Conservation (phyloP, 2,888 invertebrate genomes). For the Zygaena filipendulae region DNA sequence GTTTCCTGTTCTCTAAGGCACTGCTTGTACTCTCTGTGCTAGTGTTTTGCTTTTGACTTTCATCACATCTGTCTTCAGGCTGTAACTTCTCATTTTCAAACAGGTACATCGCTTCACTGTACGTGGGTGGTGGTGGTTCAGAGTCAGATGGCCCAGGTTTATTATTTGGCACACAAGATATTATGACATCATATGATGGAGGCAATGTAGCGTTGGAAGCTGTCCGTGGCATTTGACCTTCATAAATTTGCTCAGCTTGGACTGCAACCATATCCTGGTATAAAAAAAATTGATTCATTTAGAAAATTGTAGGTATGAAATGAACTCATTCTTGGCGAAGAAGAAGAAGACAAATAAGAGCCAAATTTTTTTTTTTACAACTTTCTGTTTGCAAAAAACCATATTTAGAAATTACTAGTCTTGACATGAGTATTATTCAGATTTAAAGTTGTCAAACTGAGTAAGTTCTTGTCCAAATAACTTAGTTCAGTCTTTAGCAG, state of each 20-base stretch:
- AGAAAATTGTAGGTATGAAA: constrained; percentile 2
- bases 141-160: constrained; percentile 59
- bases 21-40: constrained; percentile 34
- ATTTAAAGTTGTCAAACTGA: too few species aligned
- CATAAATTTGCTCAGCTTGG: constrained; percentile 64
- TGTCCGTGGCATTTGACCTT: constrained; percentile 61
- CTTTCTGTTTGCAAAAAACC: too few species aligned
- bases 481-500: too few species aligned
- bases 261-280: constrained; percentile 69
- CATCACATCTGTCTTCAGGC: constrained; percentile 33
- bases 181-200: constrained; percentile 72
- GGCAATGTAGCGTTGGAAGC: constrained; percentile 70
- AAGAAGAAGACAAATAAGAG: too few species aligned
- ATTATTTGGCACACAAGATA: constrained; percentile 41
- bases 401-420: too few species aligned
- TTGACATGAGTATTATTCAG: too few species aligned
- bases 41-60: constrained; percentile 47
- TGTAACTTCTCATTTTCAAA: constrained; percentile 54
- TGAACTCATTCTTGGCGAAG: constrained; percentile 8
- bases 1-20: constrained; percentile 40
- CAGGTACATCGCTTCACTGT: constrained; percentile 72
- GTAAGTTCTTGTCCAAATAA: too few species aligned
- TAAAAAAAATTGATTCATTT: too few species aligned
- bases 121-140: constrained; percentile 71
- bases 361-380: too few species aligned